Percentiles rank a stretch among this genome's conserved stretches.
Evolutionary conservation across 1,140 invertebrate species (phyloP).

Genomic region (Halesus radiatus): DNA sequence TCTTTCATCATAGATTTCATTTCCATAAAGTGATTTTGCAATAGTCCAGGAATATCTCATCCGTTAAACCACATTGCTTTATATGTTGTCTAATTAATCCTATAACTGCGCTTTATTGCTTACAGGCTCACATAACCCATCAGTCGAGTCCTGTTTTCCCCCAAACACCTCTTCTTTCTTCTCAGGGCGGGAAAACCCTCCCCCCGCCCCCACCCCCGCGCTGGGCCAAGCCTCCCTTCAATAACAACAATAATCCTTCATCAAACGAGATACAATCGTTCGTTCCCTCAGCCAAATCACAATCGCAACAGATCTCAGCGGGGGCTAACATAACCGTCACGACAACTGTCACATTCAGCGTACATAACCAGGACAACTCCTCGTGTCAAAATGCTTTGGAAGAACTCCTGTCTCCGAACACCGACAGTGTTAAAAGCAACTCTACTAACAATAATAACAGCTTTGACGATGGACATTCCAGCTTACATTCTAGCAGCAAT

Average conservation of each 20-base stretch:
- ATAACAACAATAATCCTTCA: slow-evolving; percentile 18
- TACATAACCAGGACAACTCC: slow-evolving; percentile 72
- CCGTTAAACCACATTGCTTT: neutral
- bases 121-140: slow-evolving; percentile 71
- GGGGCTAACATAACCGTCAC: slow-evolving; percentile 83
- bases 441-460: slow-evolving; percentile 51
- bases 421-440: slow-evolving; percentile 52
- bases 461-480: slow-evolving; percentile 49
- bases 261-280: slow-evolving; percentile 69
- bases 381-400: slow-evolving; percentile 58
- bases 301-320: slow-evolving; percentile 56
- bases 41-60: neutral
- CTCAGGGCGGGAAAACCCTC: slow-evolving; percentile 64
- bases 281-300: slow-evolving; percentile 66
- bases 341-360: slow-evolving; percentile 85
- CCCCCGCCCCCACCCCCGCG: slow-evolving; percentile 75
- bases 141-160: slow-evolving; percentile 55
- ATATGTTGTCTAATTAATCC: slow-evolving; percentile 24
- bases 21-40: too few relatives aligned
- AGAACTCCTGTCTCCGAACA: slow-evolving; percentile 45
- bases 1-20: too few relatives aligned
- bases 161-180: slow-evolving; percentile 60
- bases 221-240: slow-evolving; percentile 75
- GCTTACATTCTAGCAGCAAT: slow-evolving; percentile 39
- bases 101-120: slow-evolving; percentile 53